Evolutionary conservation across 2,888 invertebrate genomes (phyloP), one percentile per base, ranked within the genome.

Genomic region (Brachypalpus laphriformis): DNA sequence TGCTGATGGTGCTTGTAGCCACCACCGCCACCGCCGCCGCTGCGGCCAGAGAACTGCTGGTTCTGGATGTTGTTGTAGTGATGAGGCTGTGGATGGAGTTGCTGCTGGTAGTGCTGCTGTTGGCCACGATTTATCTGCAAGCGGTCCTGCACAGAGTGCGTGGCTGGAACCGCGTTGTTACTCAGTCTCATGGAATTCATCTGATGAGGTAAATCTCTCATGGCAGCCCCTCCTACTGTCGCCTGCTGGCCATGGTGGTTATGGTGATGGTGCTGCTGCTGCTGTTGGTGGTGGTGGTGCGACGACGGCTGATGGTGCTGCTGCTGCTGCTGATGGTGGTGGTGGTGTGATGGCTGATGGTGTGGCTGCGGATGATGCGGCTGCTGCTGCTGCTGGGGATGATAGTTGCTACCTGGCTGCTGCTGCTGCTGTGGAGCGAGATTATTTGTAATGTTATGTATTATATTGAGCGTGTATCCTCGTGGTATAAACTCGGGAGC

Each of bases 401-500:
- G 74, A 18, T 61, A 80, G 56, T 68, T 66, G 56, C 61, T 66
- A 49, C 81, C 81, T 81, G 25, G 25, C 25, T 25, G 25, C 25
- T 25, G 25, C 25, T 25, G 25, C 25, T 68, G 71, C 28, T 85
- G 85, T 37, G 85, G 80, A 31, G 65, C 40, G 45, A 81, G 45
- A 81, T 85, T 81, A 81, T 54, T 85, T 66, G 81, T 71, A 47
- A 85, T 54, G 40, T 59, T 81, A 81, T 85, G 80, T 54, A 81
- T 74, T 56, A 85, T 75, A 54, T 82, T 86, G 45, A 76, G 66
- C 59, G 80, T 82, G 63, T 78, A 78, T 82, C 81, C 74, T 75
- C 82, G 85, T 74, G 88, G 88, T 78, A 89, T 82, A 68, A 89
- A 89, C 75, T 87, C 88, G 56, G 87, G 88, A 63, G 88, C 88